Percentiles rank a stretch among this genome's conserved stretches.
phyloP scores from a whole-genome alignment of 2,888 invertebrate genomes.

The Notodonta dromedarius region DNA sequence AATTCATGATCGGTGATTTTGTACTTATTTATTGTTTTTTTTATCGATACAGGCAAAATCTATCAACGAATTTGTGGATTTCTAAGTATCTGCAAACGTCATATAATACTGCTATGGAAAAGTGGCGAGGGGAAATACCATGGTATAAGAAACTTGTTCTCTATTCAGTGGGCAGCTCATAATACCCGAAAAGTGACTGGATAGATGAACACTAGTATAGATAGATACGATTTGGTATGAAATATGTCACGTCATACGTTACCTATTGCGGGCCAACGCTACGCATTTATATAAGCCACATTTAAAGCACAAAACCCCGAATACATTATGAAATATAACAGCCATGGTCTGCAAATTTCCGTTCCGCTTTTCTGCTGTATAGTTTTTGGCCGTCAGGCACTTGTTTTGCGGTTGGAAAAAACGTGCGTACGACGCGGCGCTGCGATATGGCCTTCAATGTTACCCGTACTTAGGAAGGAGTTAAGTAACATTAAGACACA shows the following conservation, averaged over 20 bases:
- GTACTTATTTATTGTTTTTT: slow-evolving; percentile 24
- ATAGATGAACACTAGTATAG: slow-evolving; percentile 10
- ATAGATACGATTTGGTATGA: slow-evolving; percentile 4
- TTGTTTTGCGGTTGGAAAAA: slow-evolving; percentile 25
- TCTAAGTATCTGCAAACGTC: slow-evolving; percentile 12
- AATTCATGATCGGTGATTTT: slow-evolving; percentile 39
- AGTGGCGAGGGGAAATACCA: neutral
- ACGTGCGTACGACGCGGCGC: slow-evolving; percentile 33
- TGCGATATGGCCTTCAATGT: slow-evolving; percentile 65
- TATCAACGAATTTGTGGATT: slow-evolving; percentile 10
- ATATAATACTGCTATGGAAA: slow-evolving; percentile 1
- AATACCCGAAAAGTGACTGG: neutral
- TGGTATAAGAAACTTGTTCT: neutral
- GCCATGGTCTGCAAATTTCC: neutral
- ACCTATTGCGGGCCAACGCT: neutral
- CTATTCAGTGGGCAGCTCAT: neutral
- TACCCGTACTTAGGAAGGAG: slow-evolving; percentile 53
- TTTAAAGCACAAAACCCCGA: neutral
- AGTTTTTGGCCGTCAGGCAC: slow-evolving; percentile 8
- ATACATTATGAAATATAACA: neutral
- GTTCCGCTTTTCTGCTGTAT: neutral
- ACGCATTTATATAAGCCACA: neutral
- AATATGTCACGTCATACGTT: neutral
- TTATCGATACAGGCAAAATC: slow-evolving; percentile 22
- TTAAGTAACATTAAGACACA: slow-evolving; percentile 67